phyloP scores from a whole-genome alignment of 2,888 invertebrate species.

The Drosophila imparisetae region DNA sequence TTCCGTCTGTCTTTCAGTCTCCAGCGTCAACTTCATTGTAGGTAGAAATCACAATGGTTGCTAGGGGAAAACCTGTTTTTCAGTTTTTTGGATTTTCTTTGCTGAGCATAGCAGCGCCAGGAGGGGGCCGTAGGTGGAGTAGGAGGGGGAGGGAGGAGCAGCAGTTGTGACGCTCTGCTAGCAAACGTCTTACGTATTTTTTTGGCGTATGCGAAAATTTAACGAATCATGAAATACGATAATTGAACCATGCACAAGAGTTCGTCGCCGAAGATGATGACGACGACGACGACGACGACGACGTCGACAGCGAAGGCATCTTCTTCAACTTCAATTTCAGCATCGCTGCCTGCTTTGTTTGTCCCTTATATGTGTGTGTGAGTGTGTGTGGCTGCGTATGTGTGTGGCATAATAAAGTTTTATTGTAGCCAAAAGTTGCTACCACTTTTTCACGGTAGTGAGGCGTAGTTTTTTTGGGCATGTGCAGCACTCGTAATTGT shows the following conservation, averaged over 20 bases:
- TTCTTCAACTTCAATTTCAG: slow-evolving; percentile 50
- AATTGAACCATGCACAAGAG: slow-evolving; percentile 84
- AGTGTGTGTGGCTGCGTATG: slow-evolving; percentile 52
- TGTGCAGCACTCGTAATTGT: slow-evolving; percentile 57
- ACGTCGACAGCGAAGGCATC: slow-evolving; percentile 43
- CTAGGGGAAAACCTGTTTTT: slow-evolving; percentile 77
- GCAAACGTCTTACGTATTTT: slow-evolving; percentile 65
- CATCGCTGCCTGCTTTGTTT: slow-evolving; percentile 59
- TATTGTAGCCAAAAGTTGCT: slow-evolving; percentile 79
- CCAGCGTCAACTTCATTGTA: slow-evolving; percentile 58
- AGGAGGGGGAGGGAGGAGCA: not conserved
- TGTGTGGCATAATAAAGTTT: slow-evolving; percentile 80
- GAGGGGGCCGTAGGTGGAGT: not conserved
- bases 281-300: slow-evolving; percentile 32
- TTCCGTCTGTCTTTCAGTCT: slow-evolving; percentile 37
- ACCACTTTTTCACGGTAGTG: slow-evolving; percentile 65
- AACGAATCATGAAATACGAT: slow-evolving; percentile 84
- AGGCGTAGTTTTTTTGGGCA: slow-evolving; percentile 56
- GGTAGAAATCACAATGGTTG: slow-evolving; percentile 78
- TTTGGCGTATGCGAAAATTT: slow-evolving; percentile 82
- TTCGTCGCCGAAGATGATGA: slow-evolving; percentile 58
- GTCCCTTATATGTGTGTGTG: slow-evolving; percentile 16
- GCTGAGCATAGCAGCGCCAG: slow-evolving; percentile 24
- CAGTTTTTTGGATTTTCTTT: slow-evolving; percentile 67
- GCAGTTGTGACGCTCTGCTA: slow-evolving; percentile 12